Evolutionary conservation across 2,888 invertebrate genomes (phyloP), one percentile per base, ranked within the genome.

Genomic region (Agriotes lineatus): DNA sequence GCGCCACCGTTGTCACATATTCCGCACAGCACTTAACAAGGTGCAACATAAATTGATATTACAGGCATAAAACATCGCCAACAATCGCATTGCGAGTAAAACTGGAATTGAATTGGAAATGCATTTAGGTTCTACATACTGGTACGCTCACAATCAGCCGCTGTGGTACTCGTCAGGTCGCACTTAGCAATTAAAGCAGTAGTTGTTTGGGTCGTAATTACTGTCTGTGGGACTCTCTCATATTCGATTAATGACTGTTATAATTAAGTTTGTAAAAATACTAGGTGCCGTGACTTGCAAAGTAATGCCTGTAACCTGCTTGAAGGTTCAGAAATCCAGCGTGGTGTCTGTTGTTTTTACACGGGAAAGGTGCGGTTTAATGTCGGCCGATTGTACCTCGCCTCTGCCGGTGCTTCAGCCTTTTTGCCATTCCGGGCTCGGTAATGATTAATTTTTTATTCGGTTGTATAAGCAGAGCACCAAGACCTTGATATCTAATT

Each of bases 181-280:
- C 37, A 67, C 60, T 60, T 60, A 14, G 68, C 68, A 69, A 69
- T 69, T 69, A 69, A 65, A 56, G 64, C 48, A 56, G 69, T 69
- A 65, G 69, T 69, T 69, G 56, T 64, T 60, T 65, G 48, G 69
- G 25, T 60, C 37, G 65, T 69, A 65, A 65, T 65, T 69, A 60
- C 59, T 56, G 64, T 60, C 69, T 69, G 60, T 60, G 59, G 60
- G 69, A 65, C 64, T 65, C 69, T 67, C 67, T 69, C 69, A 69
- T 64, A 69, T 65, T 69, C 69, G 69, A 69, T 69, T 69, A 69
- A 69, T 69, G 65, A 69, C 64, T 65, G 69, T 65, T 69, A 69
- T 69, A 69, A 69, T 69, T 69, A 69, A 69, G 65, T 69, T 69
- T 65, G 65, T 69, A 69, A 69, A 69, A 69, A 69, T 69, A 69